phyloP scores from a whole-genome alignment of 1,140 invertebrate species.

The Ceratina australensis region DNA sequence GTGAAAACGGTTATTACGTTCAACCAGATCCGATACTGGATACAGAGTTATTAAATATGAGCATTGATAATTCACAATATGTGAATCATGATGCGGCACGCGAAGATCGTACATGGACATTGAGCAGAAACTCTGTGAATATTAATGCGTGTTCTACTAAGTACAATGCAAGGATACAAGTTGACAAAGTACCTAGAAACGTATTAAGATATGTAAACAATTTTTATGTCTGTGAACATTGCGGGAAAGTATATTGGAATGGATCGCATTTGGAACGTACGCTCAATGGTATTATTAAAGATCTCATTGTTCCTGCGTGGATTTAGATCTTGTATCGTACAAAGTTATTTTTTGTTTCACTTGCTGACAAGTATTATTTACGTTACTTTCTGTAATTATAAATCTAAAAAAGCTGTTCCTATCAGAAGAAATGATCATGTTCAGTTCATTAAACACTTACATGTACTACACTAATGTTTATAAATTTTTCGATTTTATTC shows the following conservation, averaged over 20 bases:
- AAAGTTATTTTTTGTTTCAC: too few relatives aligned
- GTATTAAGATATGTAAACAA: constrained; percentile 77
- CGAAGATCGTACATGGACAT: constrained; percentile 66
- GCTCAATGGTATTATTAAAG: constrained; percentile 71
- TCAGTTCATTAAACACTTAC: background rate
- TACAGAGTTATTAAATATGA: background rate
- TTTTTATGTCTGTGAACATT: constrained; percentile 83
- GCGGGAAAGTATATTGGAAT: constrained; percentile 85
- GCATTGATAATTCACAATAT: background rate
- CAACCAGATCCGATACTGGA: constrained; percentile 8
- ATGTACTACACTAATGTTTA: constrained; percentile 6
- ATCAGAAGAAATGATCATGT: background rate
- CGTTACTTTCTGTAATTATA: too few relatives aligned
- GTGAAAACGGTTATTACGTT: constrained; percentile 32
- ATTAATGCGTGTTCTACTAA: constrained; percentile 73
- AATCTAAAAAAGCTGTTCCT: too few relatives aligned
- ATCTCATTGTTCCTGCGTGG: constrained; percentile 62
- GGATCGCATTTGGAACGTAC: constrained; percentile 81
- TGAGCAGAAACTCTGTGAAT: constrained; percentile 70
- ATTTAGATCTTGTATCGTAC: too few relatives aligned
- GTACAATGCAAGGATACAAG: constrained; percentile 77
- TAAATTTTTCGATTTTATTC: constrained; percentile 4
- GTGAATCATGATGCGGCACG: background rate
- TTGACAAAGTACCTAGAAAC: constrained; percentile 77
- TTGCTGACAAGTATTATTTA: too few relatives aligned